phyloP scores from a whole-genome alignment of 2,113 vertebrate genomes.

The Pandion haliaetus region DNA sequence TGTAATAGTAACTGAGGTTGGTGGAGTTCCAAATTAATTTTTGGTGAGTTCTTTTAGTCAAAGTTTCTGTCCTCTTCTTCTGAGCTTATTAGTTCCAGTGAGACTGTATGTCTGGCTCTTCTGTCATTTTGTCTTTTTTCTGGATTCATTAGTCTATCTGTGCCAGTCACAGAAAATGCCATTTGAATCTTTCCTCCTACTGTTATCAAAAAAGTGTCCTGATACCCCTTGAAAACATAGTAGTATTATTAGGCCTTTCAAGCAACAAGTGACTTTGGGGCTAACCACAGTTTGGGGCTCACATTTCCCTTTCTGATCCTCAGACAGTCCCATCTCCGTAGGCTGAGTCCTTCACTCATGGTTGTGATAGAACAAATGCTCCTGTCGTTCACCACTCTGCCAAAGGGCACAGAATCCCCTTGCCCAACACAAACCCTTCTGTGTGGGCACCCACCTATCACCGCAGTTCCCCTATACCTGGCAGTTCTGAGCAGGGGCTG shows the following conservation, averaged over 20 bases:
- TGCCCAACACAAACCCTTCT: neutral
- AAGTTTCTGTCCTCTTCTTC: neutral
- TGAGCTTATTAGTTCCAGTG: neutral
- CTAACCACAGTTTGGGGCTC: neutral
- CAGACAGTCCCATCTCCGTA: neutral
- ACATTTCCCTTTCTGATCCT: neutral
- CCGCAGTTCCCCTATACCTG: fast-evolving
- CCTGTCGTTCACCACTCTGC: neutral
- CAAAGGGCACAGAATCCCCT: neutral
- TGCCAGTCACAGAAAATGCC: neutral
- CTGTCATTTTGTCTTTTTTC: neutral
- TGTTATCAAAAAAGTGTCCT: neutral
- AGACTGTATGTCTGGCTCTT: neutral
- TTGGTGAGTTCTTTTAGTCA: neutral
- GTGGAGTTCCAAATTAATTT: neutral
- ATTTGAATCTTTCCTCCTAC: neutral
- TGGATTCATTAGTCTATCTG: neutral
- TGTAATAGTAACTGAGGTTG: neutral
- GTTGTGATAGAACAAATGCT: neutral
- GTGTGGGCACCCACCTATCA: neutral
- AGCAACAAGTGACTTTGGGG: neutral
- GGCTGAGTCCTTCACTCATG: neutral
- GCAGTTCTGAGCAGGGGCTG: neutral
- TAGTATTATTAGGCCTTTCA: neutral
- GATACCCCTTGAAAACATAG: neutral